A percentile compares a stretch with the other conserved stretches of the same genome.
phyloP scores from a whole-genome alignment of 2,888 invertebrate species.

The Meteorus cinctellus region DNA sequence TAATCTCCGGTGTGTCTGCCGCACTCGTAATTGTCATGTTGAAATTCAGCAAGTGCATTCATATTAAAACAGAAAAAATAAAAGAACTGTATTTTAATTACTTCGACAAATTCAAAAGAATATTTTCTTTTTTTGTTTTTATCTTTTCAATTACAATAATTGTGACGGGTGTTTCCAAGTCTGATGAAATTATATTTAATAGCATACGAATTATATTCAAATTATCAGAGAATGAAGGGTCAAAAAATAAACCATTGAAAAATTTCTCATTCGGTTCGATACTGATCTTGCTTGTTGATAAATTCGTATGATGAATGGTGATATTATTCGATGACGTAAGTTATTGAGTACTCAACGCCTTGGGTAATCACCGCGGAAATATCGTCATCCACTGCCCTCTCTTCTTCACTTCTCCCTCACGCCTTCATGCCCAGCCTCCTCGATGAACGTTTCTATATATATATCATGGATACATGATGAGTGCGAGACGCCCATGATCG shows the following conservation, averaged over 20 bases:
- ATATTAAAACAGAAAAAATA: not conserved
- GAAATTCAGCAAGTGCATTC: no score
- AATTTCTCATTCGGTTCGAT: not conserved
- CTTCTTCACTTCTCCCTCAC: not conserved
- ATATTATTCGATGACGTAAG: slow-evolving; percentile 15
- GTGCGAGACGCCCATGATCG: not conserved
- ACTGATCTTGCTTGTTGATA: slow-evolving; percentile 11
- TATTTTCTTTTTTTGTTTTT: no score
- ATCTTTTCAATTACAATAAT: no score
- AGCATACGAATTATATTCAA: no score
- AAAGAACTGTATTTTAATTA: not conserved
- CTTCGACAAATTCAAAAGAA: no score
- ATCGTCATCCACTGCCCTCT: not conserved
- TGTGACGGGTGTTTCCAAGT: no score
- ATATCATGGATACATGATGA: not conserved
- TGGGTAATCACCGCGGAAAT: slow-evolving; percentile 16
- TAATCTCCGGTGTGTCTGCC: not conserved
- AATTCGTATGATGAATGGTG: not conserved
- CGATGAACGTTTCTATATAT: not conserved
- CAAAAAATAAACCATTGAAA: not conserved
- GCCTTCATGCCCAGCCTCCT: not conserved
- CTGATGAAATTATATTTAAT: no score
- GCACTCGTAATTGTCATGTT: not conserved
- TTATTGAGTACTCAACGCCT: slow-evolving; percentile 17
- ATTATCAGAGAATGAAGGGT: not conserved